Percentiles rank a stretch among this genome's conserved stretches.
Conservation (phyloP, 2,113 vertebrate genomes). For the Brevimyrus niger region DNA sequence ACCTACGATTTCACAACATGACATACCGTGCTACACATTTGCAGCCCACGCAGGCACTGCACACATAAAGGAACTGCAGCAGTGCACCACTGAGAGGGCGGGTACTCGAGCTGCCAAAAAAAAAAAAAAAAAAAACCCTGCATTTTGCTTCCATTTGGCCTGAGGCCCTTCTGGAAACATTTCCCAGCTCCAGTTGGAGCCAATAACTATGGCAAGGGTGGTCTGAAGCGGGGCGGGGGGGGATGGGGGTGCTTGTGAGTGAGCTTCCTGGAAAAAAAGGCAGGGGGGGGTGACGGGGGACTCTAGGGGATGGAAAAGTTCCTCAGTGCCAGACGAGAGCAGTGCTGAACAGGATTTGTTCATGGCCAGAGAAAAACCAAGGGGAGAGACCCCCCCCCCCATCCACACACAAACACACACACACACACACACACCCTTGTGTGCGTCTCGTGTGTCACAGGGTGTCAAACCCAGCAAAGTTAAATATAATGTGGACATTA, state of each 20-base stretch:
- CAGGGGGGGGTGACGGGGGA: too few species aligned
- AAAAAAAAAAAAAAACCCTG: neutral
- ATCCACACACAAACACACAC: neutral
- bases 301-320: neutral
- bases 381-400: neutral
- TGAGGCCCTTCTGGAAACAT: slow-evolving; percentile 2
- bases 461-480: neutral
- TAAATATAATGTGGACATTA: neutral
- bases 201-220: slow-evolving; percentile 7
- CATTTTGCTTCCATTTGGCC: slow-evolving; percentile 10
- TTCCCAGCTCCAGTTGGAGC: slow-evolving; percentile 8
- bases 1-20: neutral
- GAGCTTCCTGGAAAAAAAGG: neutral
- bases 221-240: neutral
- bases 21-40: neutral
- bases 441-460: neutral
- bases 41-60: neutral
- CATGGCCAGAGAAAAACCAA: neutral
- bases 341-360: neutral
- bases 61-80: neutral
- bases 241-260: neutral
- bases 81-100: neutral
- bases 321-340: neutral
- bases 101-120: neutral
- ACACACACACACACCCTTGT: neutral